Evolutionary conservation across 2,888 invertebrate species (phyloP).

Genomic region (Teinopalpus imperialis): DNA sequence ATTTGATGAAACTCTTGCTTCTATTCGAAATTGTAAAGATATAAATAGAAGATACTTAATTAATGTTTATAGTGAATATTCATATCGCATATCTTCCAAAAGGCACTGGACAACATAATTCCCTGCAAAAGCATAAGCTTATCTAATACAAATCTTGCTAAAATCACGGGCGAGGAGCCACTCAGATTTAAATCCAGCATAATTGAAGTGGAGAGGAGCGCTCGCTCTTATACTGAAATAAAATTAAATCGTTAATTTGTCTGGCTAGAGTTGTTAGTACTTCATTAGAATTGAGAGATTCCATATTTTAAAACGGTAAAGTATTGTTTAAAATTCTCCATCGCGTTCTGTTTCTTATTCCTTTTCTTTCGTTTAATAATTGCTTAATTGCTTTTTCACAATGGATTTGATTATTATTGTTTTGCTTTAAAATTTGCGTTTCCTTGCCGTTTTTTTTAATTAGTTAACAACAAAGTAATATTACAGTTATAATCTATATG

Average conservation of each 20-base stretch:
- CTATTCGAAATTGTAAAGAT: no score
- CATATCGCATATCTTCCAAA: slow-evolving; percentile 14
- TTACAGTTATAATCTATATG: no score
- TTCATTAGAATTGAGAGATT: slow-evolving; percentile 31
- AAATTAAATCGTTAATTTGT: slow-evolving; percentile 38
- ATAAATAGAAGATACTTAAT: no score
- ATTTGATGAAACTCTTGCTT: no score
- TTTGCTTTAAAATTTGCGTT: no score
- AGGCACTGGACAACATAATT: slow-evolving; percentile 14
- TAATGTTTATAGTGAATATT: background rate
- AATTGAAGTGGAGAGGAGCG: slow-evolving; percentile 36
- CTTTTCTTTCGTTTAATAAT: no score
- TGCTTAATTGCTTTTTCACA: no score
- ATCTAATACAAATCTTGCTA: slow-evolving; percentile 26
- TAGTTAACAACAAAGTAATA: no score
- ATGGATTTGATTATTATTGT: no score
- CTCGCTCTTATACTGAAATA: slow-evolving; percentile 36
- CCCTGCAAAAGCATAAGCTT: slow-evolving; percentile 30
- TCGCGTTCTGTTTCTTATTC: no score
- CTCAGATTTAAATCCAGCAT: slow-evolving; percentile 34
- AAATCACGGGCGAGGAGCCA: slow-evolving; percentile 26
- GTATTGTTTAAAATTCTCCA: slow-evolving; percentile 7
- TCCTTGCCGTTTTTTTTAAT: background rate
- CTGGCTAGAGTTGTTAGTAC: slow-evolving; percentile 27
- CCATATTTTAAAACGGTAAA: slow-evolving; percentile 16